Conservation (phyloP, 2,888 invertebrate species). For the Mimumesa dahlbomi region DNA sequence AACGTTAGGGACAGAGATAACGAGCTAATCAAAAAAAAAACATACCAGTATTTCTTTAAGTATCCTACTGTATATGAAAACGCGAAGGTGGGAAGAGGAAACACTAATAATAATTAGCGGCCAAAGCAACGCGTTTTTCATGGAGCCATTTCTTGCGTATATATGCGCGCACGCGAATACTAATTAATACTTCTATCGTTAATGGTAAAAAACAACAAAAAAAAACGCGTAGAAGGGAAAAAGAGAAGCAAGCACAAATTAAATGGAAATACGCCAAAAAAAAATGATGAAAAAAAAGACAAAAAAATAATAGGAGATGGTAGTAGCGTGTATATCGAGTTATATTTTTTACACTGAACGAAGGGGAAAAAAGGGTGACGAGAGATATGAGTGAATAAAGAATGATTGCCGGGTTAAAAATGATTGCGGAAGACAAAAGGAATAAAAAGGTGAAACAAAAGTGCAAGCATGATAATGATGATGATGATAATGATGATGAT, state of each 20-base stretch:
- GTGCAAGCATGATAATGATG: not conserved
- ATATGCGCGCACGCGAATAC: constrained; percentile 14
- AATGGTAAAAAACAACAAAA: too few species aligned
- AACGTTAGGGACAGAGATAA: constrained; percentile 15
- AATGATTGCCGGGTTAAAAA: not conserved
- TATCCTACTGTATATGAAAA: constrained; percentile 10
- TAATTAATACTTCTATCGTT: constrained; percentile 13
- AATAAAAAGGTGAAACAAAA: constrained; percentile 3
- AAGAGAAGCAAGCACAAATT: not conserved
- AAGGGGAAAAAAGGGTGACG: not conserved
- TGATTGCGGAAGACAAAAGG: not conserved
- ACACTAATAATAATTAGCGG: constrained; percentile 28
- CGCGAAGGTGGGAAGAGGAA: not conserved
- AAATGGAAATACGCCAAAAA: not conserved
- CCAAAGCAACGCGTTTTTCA: constrained; percentile 33
- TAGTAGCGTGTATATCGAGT: constrained; percentile 3
- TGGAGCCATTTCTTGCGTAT: constrained; percentile 20
- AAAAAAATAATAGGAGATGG: too few species aligned
- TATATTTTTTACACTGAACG: constrained; percentile 36
- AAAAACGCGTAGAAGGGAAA: constrained; percentile 7
- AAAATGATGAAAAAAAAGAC: too few species aligned
- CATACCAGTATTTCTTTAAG: constrained; percentile 29
- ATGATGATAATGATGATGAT: too few species aligned
- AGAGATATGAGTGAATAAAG: constrained; percentile 10
- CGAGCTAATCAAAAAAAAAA: constrained; percentile 33